A percentile compares a stretch with the other conserved stretches of the same genome.
Conservation (phyloP, 2,888 invertebrate genomes). For the Oligia latruncula region DNA sequence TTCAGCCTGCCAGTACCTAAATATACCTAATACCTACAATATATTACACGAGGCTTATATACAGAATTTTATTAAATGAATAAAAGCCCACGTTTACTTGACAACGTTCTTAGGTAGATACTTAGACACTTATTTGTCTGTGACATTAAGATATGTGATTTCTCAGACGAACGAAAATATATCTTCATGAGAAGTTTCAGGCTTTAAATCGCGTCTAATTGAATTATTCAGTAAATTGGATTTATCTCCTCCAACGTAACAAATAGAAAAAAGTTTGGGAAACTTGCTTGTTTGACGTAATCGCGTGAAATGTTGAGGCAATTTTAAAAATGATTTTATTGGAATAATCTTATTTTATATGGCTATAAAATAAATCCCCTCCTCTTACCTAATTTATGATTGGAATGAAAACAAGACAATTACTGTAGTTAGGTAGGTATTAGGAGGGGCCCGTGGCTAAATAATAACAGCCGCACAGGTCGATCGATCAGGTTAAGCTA, state of each 20-base stretch:
- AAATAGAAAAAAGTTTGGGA: conserved; percentile 56
- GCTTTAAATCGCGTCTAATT: conserved; percentile 56
- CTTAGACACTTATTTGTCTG: conserved; percentile 38
- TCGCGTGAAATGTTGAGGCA: conserved; percentile 42
- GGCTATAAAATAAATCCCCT: conserved; percentile 12
- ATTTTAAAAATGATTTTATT: conserved; percentile 42
- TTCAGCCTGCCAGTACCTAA: not conserved
- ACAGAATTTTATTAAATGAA: conserved; percentile 34
- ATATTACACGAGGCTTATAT: not conserved
- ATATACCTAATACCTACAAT: conserved; percentile 17
- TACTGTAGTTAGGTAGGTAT: no score
- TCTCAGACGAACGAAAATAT: conserved; percentile 42
- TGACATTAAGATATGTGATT: conserved; percentile 32
- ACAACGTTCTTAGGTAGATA: conserved; percentile 18
- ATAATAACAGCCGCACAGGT: no score
- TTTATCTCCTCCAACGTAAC: conserved; percentile 48
- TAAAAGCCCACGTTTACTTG: conserved; percentile 23
- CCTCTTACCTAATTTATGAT: conserved; percentile 2
- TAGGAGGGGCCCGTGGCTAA: no score
- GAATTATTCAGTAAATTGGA: conserved; percentile 59
- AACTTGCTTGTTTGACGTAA: conserved; percentile 52
- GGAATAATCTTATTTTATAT: conserved; percentile 38
- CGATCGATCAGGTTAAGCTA: no score
- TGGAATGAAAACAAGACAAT: conserved; percentile 5
- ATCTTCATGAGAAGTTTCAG: conserved; percentile 47